phyloP scores from a whole-genome alignment of 2,797 vertebrate species.

The Helicolenus hilgendorfi region DNA sequence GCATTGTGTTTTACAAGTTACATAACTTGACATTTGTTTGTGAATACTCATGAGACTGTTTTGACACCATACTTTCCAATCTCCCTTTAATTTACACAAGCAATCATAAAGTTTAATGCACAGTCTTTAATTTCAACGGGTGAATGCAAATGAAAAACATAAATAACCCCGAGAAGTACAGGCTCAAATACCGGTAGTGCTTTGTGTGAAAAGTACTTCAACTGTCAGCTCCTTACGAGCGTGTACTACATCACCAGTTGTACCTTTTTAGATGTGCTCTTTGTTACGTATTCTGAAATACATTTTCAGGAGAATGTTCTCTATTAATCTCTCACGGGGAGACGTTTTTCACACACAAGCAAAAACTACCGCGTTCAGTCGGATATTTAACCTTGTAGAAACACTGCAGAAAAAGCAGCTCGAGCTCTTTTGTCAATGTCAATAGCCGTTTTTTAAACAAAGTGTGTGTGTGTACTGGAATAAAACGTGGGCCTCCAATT shows the following conservation, averaged over 20 bases:
- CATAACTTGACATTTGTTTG: too few species aligned
- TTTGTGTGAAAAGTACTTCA: constrained; percentile 56
- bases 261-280: constrained; percentile 14
- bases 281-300: constrained; percentile 21
- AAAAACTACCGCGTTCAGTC: background rate
- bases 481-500: constrained; percentile 86
- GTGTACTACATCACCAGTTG: constrained; percentile 28
- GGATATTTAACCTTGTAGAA: constrained; percentile 80
- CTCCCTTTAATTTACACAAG: constrained; percentile 70
- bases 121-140: constrained; percentile 70
- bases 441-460: constrained; percentile 81
- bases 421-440: constrained; percentile 71
- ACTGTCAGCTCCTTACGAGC: constrained; percentile 45
- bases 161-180: constrained; percentile 71
- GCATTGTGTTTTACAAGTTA: too few species aligned
- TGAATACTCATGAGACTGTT: too few species aligned
- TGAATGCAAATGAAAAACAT: constrained; percentile 70
- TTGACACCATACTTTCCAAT: constrained; percentile 41
- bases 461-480: constrained; percentile 71
- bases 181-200: constrained; percentile 47
- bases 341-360: constrained; percentile 19
- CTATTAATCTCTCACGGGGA: constrained; percentile 20
- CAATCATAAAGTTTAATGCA: constrained; percentile 74
- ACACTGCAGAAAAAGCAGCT: constrained; percentile 54
- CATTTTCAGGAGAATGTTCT: constrained; percentile 23